Evolutionary conservation across 2,797 vertebrate species (phyloP), one percentile per base, ranked within the genome.

Genomic region (Pseudomugil tenellus): DNA sequence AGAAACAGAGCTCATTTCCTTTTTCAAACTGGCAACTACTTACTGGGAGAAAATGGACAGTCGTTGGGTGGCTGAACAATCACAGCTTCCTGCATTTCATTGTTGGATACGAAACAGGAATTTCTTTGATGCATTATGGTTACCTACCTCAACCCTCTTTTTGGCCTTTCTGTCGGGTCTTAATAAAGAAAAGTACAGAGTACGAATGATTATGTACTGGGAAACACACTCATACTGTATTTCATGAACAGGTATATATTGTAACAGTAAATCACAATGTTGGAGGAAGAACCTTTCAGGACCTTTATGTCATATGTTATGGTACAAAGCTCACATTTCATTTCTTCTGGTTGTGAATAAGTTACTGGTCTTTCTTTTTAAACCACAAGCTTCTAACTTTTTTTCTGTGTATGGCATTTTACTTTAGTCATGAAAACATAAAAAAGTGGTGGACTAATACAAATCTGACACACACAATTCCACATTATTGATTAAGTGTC

Each of bases 81-180:
- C 49, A 48, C 78, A 56, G 61, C 73, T 72, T 54, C 72, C 31
- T 16, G 37, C 1, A 0, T 48, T 77, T 73, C 74, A 78, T 56
- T 70, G 57, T 49, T 63, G 62, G 34, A 54, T 82, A 73, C 71
- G 76, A 63, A 64, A 72, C 74, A 88, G 68, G 67, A 76, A 63
- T 72, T 62, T 26, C 67, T 83, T 53, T 77, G 76, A 80, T 84
- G 76, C 81, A 84, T 90, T 72, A 83, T 80, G 84, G 87, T 90
- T 80, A 91, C 89, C 93, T 95, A 95, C 94, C 94, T 95, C 93
- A 92, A 78, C 78, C 65, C 79, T 77, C 86, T 67, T 83, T 76
- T 84, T 77, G 81, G 84, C 86, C 84, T 79, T 83, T 79, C 63
- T 84, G 87, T 94, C 91, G 87, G 89, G 90, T 90, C 81, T 73